Percentiles rank a stretch among this genome's conserved stretches.
phyloP scores from a whole-genome alignment of 2,113 vertebrate genomes.

The Neomonachus schauinslandi region DNA sequence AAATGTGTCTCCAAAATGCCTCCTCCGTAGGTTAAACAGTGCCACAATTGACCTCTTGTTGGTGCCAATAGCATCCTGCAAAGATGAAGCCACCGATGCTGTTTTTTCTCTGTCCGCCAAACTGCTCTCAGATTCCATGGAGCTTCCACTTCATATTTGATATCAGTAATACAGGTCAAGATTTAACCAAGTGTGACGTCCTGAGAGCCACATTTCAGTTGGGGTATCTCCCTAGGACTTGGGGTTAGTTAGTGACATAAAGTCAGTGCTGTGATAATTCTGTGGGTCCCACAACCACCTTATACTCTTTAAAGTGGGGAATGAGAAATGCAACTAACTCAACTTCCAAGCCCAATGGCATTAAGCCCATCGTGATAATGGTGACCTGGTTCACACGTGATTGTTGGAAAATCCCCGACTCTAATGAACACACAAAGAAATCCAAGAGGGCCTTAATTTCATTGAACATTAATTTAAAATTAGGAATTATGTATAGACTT shows the following conservation, averaged over 20 bases:
- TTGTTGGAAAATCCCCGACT: not conserved
- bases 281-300: not conserved
- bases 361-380: not conserved
- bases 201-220: not conserved
- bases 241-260: not conserved
- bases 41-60: not conserved
- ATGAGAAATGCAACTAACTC: not conserved
- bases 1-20: not conserved
- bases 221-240: accelerated
- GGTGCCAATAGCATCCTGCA: not conserved
- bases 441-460: not conserved
- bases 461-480: not conserved
- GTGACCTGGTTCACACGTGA: not conserved
- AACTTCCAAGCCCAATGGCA: not conserved
- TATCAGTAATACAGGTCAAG: not conserved
- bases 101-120: not conserved
- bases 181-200: not conserved
- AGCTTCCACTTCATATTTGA: not conserved
- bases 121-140: not conserved
- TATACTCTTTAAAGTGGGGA: not conserved
- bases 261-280: not conserved
- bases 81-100: not conserved
- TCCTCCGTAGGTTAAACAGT: not conserved
- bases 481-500: not conserved
- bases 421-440: not conserved